Base-by-base conservation (phyloP, 1,140 invertebrate species). In the Zaprionus davidi region DNA sequence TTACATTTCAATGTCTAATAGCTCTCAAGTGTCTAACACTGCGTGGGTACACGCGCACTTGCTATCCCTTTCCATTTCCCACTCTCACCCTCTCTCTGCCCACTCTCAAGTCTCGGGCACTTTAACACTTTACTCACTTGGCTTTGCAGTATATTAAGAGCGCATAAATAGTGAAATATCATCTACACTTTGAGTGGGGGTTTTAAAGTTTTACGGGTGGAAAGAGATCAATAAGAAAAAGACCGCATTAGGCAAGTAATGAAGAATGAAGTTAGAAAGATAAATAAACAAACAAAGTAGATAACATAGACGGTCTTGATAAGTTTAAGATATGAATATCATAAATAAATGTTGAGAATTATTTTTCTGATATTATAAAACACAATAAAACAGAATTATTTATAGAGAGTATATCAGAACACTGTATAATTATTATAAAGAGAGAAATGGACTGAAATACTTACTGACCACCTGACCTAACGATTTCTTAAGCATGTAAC, bases 1-100 rank as follows among this genome's bases (percentile, higher is more conserved):
- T 73, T 72, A 64, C 62, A 73, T 71, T 69, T 72, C 73, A 67
- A 71, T 70, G 67, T 22, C 57, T 51, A 71, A 73, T 60, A 34
- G 41, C 49, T 53, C 56, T 49, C 36, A 64, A 72, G 58, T 49
- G 56, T 51, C 64, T 20, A 3, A 36, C 7, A 4, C n/a, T 11
- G 6, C 13, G 53, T 55, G 22, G 5, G 13, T 15, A n/a, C 15
- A 41, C 38, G 4, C 24, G 15, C n/a, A 20, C 46, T 22, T 17
- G n/a, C 46, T 7, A 2, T 51, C 46, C 2, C 46, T 17, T 7
- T 9, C 20, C 13, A 11, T 5, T 6, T 24, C 20, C 11, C 11
- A 13, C 22, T 24, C 49, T 24, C 13, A 5, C 22, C 12, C 2
- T 53, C 20, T 3, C 17, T 53, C 22, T 22, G 4, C 15, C 15